phyloP scores from a whole-genome alignment of 2,888 invertebrate species.

The Dicranocentrus wangi region DNA sequence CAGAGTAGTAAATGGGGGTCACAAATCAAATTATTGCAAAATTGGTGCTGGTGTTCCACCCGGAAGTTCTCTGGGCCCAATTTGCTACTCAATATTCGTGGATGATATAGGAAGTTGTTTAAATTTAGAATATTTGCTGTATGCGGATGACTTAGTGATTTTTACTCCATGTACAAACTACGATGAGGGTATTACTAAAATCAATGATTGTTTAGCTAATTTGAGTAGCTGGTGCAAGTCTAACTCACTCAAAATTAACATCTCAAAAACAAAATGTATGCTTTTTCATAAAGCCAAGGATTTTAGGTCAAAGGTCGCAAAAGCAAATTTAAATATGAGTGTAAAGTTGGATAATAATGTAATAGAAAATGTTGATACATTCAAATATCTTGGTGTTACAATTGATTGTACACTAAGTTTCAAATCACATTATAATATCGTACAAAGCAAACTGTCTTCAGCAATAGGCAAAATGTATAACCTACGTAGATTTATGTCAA shows the following conservation, averaged over 20 bases:
- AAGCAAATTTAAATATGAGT: neutral
- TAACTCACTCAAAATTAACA: constrained; percentile 44
- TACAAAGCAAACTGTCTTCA: constrained; percentile 15
- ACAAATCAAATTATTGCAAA: constrained; percentile 28
- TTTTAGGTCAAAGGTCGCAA: neutral
- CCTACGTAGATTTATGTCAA: constrained; percentile 16
- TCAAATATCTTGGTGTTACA: constrained; percentile 56
- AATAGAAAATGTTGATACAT: constrained; percentile 14
- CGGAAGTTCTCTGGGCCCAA: constrained; percentile 21
- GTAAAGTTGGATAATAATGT: neutral
- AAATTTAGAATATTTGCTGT: neutral
- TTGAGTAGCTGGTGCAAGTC: constrained; percentile 21
- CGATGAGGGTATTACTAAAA: neutral
- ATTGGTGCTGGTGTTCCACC: constrained; percentile 42
- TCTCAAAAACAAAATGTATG: constrained; percentile 41
- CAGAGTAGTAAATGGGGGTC: constrained; percentile 39
- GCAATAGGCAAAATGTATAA: constrained; percentile 29
- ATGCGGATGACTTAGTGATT: constrained; percentile 47
- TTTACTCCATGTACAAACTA: constrained; percentile 14
- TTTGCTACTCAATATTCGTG: constrained; percentile 20
- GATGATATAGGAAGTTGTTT: constrained; percentile 17
- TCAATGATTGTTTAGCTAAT: neutral
- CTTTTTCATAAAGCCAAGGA: constrained; percentile 18
- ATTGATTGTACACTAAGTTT: constrained; percentile 29
- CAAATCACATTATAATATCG: constrained; percentile 10